Evolutionary conservation across 2,888 invertebrate genomes (phyloP).

Genomic region (Carcina quercana): DNA sequence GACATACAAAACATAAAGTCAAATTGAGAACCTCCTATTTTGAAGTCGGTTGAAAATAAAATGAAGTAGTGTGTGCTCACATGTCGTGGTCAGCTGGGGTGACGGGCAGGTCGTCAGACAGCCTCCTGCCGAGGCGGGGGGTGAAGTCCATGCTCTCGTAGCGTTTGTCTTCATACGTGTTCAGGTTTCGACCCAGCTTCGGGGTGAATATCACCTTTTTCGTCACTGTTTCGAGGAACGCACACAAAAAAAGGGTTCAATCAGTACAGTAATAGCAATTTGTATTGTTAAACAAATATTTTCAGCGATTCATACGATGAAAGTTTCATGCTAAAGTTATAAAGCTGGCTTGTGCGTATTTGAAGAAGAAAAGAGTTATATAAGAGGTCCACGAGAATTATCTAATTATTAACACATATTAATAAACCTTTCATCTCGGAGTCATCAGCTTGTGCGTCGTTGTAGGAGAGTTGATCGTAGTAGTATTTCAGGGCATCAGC

Average conservation of each 20-base stretch:
- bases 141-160: slow-evolving; percentile 50
- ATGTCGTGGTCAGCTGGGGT: slow-evolving; percentile 42
- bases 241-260: too few relatives aligned
- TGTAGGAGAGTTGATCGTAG: slow-evolving; percentile 44
- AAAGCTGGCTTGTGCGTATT: too few relatives aligned
- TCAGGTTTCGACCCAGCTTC: slow-evolving; percentile 42
- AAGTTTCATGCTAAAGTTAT: too few relatives aligned
- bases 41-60: too few relatives aligned
- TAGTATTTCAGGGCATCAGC: slow-evolving; percentile 54
- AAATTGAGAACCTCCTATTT: too few relatives aligned
- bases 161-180: slow-evolving; percentile 24
- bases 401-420: not conserved
- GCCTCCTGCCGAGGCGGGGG: slow-evolving; percentile 44
- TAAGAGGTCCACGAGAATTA: too few relatives aligned
- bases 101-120: slow-evolving; percentile 29
- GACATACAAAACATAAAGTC: too few relatives aligned
- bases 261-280: too few relatives aligned
- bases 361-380: too few relatives aligned
- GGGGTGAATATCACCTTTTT: slow-evolving; percentile 60
- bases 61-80: slow-evolving; percentile 31
- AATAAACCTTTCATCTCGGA: slow-evolving; percentile 35
- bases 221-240: too few relatives aligned
- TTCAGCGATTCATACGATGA: too few relatives aligned
- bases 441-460: slow-evolving; percentile 39
- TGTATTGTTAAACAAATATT: too few relatives aligned